These are phyloP conservation scores for Ploceus nigricollis DNA, from an alignment of 2,113 vertebrate species.

Conservation along the genomic window DNA sequence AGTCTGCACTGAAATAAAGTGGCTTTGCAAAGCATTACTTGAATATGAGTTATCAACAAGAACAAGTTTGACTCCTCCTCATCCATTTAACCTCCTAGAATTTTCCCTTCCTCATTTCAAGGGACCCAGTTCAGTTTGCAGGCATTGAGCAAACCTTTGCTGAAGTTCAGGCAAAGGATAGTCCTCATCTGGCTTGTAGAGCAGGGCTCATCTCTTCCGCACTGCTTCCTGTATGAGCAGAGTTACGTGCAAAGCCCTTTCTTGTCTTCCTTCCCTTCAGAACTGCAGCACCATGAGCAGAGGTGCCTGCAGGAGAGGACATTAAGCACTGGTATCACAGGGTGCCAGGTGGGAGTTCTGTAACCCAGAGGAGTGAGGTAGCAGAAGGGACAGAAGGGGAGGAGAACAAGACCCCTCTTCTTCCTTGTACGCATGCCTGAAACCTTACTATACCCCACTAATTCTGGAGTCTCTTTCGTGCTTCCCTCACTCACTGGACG, in stretches of 20 bases:
- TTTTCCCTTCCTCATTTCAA: neutral
- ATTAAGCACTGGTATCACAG: neutral
- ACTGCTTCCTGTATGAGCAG: neutral
- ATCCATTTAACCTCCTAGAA: neutral
- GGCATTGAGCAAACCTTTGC: neutral
- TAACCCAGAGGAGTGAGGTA: neutral
- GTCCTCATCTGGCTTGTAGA: neutral
- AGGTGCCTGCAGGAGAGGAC: neutral
- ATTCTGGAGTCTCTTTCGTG: neutral
- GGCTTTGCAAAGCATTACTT: neutral
- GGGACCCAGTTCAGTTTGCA: neutral
- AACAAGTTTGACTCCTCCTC: neutral
- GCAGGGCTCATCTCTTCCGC: neutral
- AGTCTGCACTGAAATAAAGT: neutral
- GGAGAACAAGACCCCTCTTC: neutral
- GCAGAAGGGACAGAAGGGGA: neutral
- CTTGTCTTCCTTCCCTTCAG: neutral
- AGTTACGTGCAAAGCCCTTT: neutral
- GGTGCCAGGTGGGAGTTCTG: neutral
- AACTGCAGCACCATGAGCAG: neutral
- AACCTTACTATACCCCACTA: neutral
- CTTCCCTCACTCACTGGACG: neutral
- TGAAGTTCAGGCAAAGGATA: neutral
- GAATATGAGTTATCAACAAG: neutral
- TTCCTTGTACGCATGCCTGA: neutral